Conservation (phyloP, 2,888 invertebrate genomes). For the Hemaris fuciformis region DNA sequence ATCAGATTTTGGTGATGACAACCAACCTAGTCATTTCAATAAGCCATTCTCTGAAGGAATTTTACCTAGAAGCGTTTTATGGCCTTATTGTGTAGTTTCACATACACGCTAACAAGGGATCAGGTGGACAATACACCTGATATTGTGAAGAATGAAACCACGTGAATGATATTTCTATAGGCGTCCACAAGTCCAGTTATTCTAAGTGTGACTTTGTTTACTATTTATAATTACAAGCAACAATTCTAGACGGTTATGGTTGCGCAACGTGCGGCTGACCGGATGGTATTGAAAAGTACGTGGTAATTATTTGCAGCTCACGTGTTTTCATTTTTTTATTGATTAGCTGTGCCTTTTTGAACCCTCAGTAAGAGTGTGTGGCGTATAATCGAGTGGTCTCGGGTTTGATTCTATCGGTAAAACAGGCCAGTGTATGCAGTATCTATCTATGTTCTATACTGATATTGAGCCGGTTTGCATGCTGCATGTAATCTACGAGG, state of each 20-base stretch:
- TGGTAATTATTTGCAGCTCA: not conserved
- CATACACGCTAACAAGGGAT: not conserved
- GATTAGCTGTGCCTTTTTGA: not conserved
- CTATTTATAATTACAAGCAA: constrained; percentile 2
- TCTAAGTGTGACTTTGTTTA: not conserved
- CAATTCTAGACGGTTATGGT: not conserved
- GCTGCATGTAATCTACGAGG: too few species aligned
- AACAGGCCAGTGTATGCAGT: too few species aligned
- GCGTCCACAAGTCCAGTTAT: not conserved
- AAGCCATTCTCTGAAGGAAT: not conserved
- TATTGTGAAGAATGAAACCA: not conserved
- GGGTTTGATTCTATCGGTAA: too few species aligned
- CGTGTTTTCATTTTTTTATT: not conserved
- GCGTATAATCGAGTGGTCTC: too few species aligned
- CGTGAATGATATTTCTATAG: constrained; percentile 3
- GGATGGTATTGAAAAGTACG: not conserved
- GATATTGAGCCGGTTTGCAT: too few species aligned
- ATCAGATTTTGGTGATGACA: not conserved
- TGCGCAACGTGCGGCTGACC: not conserved
- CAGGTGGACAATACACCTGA: not conserved
- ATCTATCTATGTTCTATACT: too few species aligned
- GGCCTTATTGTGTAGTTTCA: not conserved
- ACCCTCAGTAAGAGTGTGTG: too few species aligned
- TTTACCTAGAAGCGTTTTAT: not conserved
- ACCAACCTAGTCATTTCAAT: not conserved